Conservation (phyloP, 1,140 invertebrate species). For the Ceratina calcarata region DNA sequence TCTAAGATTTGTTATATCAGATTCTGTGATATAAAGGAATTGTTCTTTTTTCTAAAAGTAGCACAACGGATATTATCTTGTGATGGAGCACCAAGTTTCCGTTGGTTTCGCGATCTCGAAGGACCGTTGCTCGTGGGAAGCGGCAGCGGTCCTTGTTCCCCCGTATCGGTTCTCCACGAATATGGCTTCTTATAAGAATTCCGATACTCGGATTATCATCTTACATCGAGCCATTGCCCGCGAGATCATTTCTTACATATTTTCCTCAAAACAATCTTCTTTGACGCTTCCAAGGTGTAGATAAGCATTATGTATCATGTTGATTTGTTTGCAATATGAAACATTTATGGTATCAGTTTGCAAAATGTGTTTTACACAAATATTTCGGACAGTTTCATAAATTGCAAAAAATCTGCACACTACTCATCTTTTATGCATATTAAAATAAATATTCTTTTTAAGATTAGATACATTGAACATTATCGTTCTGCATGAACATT, state of each 20-base stretch:
- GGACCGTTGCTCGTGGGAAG: constrained; percentile 39
- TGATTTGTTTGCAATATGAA: no score
- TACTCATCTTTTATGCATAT: no score
- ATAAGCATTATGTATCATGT: no score
- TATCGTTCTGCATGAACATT: no score
- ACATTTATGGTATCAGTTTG: no score
- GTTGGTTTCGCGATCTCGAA: constrained; percentile 19
- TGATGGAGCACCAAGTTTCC: background rate
- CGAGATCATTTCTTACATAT: constrained; percentile 15
- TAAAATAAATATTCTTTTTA: no score
- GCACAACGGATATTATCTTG: background rate
- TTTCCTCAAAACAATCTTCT: background rate
- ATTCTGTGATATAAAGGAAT: no score
- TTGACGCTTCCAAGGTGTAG: background rate
- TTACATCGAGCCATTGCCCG: constrained; percentile 66
- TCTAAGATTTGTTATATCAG: no score
- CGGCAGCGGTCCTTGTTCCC: constrained; percentile 36
- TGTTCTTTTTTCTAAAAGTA: background rate
- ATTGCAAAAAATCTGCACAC: no score
- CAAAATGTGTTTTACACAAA: no score
- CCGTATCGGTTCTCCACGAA: constrained; percentile 32
- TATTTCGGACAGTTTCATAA: no score
- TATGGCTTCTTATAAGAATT: constrained; percentile 78
- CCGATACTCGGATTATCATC: constrained; percentile 68
- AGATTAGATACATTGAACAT: no score